Percentiles rank a stretch among this genome's conserved stretches.
Evolutionary conservation across 30 jellyfish, hydroid and myxozoan species (phyloP).

Genomic region (Phacellophora camtschatica): DNA sequence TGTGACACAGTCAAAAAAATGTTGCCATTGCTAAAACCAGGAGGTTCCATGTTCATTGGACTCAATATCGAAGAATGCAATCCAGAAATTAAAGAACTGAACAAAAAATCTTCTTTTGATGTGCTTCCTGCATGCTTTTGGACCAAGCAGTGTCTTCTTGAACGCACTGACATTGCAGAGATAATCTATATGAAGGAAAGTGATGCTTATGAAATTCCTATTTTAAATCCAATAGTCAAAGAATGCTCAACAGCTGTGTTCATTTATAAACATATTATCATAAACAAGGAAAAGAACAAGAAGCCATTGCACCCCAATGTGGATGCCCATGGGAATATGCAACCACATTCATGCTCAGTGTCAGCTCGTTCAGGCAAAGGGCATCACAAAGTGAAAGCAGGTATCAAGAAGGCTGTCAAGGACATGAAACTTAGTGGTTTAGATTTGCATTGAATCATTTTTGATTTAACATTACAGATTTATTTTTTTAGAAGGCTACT

Average conservation of each 20-base stretch:
- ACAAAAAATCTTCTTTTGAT: conserved; percentile 1
- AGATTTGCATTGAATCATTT: conserved; percentile 93
- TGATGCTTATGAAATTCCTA: neutral
- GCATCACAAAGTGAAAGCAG: conserved; percentile 52
- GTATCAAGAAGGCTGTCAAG: conserved; percentile 80
- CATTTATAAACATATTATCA: conserved; percentile 70
- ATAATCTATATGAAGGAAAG: conserved; percentile 71
- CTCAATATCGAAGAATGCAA: conserved; percentile 72
- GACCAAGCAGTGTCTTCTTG: conserved; percentile 78
- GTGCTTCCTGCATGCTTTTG: conserved; percentile 76
- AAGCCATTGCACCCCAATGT: conserved; percentile 66
- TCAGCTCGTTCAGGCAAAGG: conserved; percentile 65
- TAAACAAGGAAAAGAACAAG: conserved; percentile 46
- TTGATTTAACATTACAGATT: no score
- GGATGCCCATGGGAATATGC: conserved; percentile 1
- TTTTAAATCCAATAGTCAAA: conserved; percentile 25
- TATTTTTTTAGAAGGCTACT: no score
- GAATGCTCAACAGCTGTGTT: conserved; percentile 81
- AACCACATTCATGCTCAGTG: conserved; percentile 63
- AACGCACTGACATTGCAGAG: conserved; percentile 80
- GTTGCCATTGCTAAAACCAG: conserved; percentile 91
- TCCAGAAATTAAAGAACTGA: conserved; percentile 7
- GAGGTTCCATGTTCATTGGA: conserved; percentile 95
- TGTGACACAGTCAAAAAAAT: conserved; percentile 73
- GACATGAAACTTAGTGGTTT: conserved; percentile 84